These are phyloP conservation scores for Byasa hedistus DNA, from an alignment of 2,888 invertebrate genomes.

Conservation along the genomic window DNA sequence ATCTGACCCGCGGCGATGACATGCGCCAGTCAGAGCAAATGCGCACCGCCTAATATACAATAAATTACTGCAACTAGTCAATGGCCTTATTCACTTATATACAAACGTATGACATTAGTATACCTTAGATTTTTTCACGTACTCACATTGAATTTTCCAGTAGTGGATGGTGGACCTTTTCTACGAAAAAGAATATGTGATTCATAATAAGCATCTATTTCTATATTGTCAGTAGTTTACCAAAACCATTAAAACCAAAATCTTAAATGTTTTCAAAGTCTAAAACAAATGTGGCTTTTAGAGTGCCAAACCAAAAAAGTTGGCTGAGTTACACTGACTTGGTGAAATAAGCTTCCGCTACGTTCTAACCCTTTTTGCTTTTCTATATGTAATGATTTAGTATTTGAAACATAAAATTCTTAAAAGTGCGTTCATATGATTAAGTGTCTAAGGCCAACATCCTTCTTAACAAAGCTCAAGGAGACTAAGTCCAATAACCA, in stretches of 20 bases:
- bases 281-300: slow-evolving; percentile 1
- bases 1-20: slow-evolving; percentile 60
- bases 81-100: neutral
- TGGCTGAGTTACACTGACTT: neutral
- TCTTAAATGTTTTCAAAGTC: too few relatives aligned
- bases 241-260: too few relatives aligned
- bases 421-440: neutral
- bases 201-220: too few relatives aligned
- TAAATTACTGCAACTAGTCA: slow-evolving; percentile 7
- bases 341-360: neutral
- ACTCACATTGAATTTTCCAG: neutral
- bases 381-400: neutral
- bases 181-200: too few relatives aligned
- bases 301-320: slow-evolving; percentile 4
- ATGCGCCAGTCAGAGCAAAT: slow-evolving; percentile 48
- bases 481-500: neutral
- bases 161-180: too few relatives aligned
- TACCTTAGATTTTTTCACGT: neutral
- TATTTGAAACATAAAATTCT: neutral
- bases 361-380: neutral
- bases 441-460: neutral
- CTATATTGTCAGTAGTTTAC: too few relatives aligned
- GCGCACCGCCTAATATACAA: neutral
- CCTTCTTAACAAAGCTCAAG: neutral
- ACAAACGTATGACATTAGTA: neutral